Percentiles rank a stretch among this genome's conserved stretches.
phyloP scores from a whole-genome alignment of 1,140 invertebrate species.

The Philopotamus ludificatus region DNA sequence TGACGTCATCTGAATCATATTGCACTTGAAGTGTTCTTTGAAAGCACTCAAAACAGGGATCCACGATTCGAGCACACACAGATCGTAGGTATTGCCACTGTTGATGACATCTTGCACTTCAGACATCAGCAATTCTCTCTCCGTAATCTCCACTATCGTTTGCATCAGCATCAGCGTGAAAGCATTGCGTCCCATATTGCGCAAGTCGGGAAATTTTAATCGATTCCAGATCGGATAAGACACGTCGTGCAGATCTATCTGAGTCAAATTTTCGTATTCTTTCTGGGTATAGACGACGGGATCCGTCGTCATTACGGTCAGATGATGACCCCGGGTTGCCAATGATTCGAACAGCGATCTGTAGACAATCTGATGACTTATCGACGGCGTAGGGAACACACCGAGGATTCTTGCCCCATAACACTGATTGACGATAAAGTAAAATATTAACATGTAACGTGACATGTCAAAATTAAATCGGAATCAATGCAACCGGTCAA shows the following conservation, averaged over 20 bases:
- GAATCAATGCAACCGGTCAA: too few species aligned
- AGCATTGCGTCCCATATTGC: neutral
- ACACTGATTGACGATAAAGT: neutral
- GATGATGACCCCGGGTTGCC: constrained; percentile 50
- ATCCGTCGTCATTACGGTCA: constrained; percentile 47
- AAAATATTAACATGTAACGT: too few species aligned
- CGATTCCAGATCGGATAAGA: constrained; percentile 36
- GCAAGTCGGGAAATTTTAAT: constrained; percentile 26
- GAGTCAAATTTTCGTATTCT: constrained; percentile 40
- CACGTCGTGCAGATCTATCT: constrained; percentile 44
- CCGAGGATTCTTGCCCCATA: constrained; percentile 45
- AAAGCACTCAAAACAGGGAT: constrained; percentile 42
- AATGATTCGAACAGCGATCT: constrained; percentile 47
- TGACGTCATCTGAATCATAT: constrained; percentile 44
- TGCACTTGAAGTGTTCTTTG: constrained; percentile 45
- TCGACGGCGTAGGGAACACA: constrained; percentile 51
- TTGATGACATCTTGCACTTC: constrained; percentile 44
- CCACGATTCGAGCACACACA: constrained; percentile 45
- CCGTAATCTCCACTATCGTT: constrained; percentile 22
- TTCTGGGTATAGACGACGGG: constrained; percentile 33
- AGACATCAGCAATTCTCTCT: constrained; percentile 28
- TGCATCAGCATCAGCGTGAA: neutral
- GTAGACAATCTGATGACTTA: constrained; percentile 54
- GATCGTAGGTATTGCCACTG: constrained; percentile 46
- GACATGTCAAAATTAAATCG: too few species aligned